Conservation (phyloP, 2,797 vertebrate species). For the Oreonectes daqikongensis region DNA sequence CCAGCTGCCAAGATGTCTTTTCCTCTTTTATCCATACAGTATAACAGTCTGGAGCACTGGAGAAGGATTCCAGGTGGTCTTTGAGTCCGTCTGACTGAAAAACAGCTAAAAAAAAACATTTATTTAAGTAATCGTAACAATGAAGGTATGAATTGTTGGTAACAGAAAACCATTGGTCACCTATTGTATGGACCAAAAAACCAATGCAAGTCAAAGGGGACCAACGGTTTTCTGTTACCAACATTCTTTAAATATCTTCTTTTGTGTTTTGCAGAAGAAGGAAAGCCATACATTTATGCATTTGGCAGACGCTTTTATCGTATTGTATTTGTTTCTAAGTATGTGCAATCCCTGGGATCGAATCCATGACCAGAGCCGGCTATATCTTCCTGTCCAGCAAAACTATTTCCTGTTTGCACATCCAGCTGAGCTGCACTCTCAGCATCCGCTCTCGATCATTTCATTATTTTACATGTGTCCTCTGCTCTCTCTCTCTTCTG, state of each 20-base stretch:
- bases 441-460: neutral
- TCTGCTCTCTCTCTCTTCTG: conserved; percentile 24
- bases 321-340: no score
- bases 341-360: no score
- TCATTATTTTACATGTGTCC: conserved; percentile 24
- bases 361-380: no score
- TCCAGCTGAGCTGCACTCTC: conserved; percentile 14
- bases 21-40: neutral
- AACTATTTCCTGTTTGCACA: conserved; percentile 9
- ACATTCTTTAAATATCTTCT: no score
- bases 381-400: conserved; percentile 28
- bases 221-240: no score
- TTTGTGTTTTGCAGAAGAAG: no score
- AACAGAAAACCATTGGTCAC: no score
- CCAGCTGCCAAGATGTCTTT: conserved; percentile 2
- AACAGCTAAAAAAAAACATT: neutral
- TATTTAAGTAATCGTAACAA: no score
- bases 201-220: no score
- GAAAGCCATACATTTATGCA: no score
- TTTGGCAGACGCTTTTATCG: neutral
- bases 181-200: no score
- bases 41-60: neutral
- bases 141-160: no score
- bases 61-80: neutral
- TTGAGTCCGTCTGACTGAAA: neutral